These are phyloP conservation scores for Neofelis nebulosa DNA, from an alignment of 2,113 vertebrate species.

Conservation along the genomic window DNA sequence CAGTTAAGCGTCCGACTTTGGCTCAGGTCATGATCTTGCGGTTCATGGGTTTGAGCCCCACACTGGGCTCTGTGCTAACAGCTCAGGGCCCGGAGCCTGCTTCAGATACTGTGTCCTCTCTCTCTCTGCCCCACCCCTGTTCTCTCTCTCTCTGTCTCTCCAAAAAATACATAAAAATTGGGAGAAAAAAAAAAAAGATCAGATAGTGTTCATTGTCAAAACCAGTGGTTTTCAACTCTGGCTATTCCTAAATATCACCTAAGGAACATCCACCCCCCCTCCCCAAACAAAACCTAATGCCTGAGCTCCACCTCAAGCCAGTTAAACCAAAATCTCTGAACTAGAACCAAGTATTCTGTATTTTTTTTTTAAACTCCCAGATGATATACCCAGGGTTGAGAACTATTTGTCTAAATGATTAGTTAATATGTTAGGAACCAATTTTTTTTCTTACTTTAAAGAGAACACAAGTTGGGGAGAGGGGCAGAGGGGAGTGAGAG, in stretches of 20 bases:
- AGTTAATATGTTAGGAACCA: not conserved
- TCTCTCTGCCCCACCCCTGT: no score
- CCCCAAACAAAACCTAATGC: not conserved
- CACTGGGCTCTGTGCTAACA: no score
- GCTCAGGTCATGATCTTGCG: no score
- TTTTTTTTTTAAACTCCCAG: not conserved
- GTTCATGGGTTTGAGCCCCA: no score
- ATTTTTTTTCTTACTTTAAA: not conserved
- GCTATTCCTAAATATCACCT: not conserved
- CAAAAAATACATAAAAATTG: no score
- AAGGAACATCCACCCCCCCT: not conserved
- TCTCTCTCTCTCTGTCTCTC: no score
- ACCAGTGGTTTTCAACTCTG: not conserved
- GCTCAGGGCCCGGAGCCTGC: no score
- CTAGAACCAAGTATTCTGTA: not conserved
- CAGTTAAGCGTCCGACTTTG: no score
- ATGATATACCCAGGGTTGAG: not conserved
- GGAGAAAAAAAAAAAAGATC: no score
- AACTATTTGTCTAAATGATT: slow-evolving; percentile 12
- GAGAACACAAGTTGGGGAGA: no score
- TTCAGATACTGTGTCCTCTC: no score
- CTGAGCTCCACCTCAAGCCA: not conserved
- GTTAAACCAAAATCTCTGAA: not conserved
- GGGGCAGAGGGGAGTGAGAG: no score
- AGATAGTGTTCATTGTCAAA: not conserved